These are phyloP conservation scores for Procambarus virginalis DNA, from an alignment of 1,140 invertebrate species.

Conservation along the genomic window DNA sequence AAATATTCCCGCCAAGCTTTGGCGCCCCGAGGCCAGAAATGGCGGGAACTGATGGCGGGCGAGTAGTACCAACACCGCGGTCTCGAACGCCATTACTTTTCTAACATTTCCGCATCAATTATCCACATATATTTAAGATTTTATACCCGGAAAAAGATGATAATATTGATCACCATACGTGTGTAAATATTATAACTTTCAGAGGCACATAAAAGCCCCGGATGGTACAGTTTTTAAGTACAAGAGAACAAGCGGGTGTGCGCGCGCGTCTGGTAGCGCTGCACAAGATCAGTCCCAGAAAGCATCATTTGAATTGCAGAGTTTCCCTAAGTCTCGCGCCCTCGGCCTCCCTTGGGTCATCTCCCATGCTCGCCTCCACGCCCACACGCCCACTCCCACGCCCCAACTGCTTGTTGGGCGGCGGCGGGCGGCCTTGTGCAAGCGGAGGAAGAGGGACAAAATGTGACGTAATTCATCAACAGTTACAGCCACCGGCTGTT, in stretches of 20 bases:
- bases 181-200: too few species aligned
- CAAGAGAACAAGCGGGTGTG: background rate
- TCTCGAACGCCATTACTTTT: too few species aligned
- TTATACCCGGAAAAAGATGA: too few species aligned
- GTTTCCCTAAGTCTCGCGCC: slow-evolving; percentile 19
- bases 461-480: background rate
- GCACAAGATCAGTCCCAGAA: slow-evolving; percentile 4
- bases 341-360: slow-evolving; percentile 24
- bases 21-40: background rate
- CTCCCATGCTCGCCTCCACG: background rate
- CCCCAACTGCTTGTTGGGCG: background rate
- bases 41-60: background rate
- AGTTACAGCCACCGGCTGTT: too few species aligned
- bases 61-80: background rate
- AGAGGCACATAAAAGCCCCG: too few species aligned
- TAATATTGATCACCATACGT: too few species aligned
- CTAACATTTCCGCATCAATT: too few species aligned
- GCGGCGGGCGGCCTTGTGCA: too few species aligned
- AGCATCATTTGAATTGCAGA: slow-evolving; percentile 29
- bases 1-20: background rate
- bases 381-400: background rate
- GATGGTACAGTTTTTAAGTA: background rate
- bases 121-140: too few species aligned
- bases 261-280: background rate
- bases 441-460: background rate